Evolutionary conservation across 2,888 invertebrate species (phyloP), one percentile per base, ranked within the genome.

Genomic region (Drosophila nigricruria): DNA sequence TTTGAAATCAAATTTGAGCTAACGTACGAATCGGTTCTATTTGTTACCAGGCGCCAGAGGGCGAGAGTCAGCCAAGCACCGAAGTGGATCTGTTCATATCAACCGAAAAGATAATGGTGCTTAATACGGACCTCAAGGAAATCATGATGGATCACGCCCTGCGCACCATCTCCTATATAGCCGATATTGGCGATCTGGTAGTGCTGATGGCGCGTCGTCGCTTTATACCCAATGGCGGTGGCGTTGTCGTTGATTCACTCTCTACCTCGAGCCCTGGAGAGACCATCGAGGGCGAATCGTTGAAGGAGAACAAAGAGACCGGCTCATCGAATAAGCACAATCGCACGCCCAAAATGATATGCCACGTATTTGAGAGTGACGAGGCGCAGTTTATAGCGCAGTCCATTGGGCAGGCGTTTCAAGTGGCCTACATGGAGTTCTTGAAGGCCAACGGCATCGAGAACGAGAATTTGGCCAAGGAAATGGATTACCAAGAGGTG

Each of bases 111-210:
- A 99, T 99, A 80, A 99, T 99, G 99, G 99, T 99, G 64, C 95
- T 99, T 72, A 99, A 99, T 92, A 99, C 99, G 3, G 99, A 99
- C 93, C 94, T 99, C 59, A 99, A 99, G 94, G 99, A 99, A 94
- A 99, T 99, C 71, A 99, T 99, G 98, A 99, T 99, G 99, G 99
- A 99, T 93, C 99, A 99, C 93, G 98, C 99, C 1, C 93, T 99
- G 70, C 95, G 99, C 83, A 99, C 99, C 47, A 99, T 99, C 91
- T 99, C 99, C 1, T 99, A 99, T 91, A 99, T 99, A 83, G 99
- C 99, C 8, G 99, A 99, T 93, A 99, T 99, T 76, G 99, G 99
- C 8, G 99, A 99, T 92, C 94, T 99, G 67, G 98, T 99, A 9
- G 99, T 99, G 3, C 94, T 99, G 71, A 99, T 99, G 99, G 99